Conservation (phyloP, 2,113 vertebrate species). For the Tetraodon nigroviridis region DNA sequence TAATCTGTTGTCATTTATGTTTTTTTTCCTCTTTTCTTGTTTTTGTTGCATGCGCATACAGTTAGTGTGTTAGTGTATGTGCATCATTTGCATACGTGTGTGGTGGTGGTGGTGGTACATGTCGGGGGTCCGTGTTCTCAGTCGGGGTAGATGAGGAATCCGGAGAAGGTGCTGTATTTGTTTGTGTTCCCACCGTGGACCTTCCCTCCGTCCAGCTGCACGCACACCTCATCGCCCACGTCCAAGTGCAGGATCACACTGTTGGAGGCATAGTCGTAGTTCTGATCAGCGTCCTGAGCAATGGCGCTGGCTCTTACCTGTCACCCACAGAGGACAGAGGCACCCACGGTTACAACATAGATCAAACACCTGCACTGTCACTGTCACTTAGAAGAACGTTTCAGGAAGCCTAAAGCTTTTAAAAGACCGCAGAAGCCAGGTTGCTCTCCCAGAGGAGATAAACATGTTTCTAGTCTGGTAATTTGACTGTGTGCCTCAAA, state of each 20-base stretch:
- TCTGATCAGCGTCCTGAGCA: slow-evolving; percentile 83
- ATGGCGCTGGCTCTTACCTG: slow-evolving; percentile 81
- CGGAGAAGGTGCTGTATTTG: slow-evolving; percentile 96
- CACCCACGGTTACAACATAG: slow-evolving; percentile 53
- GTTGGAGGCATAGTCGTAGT: slow-evolving; percentile 94
- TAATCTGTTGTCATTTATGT: slow-evolving; percentile 1
- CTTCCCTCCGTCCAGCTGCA: slow-evolving; percentile 93
- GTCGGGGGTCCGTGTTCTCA: slow-evolving; percentile 54
- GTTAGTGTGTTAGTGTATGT: slow-evolving; percentile 8
- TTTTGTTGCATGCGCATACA: slow-evolving; percentile 27
- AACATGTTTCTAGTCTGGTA: no score
- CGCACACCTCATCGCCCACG: slow-evolving; percentile 91
- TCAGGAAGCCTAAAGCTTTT: slow-evolving; percentile 10
- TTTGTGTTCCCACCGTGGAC: slow-evolving; percentile 94
- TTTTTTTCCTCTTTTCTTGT: slow-evolving; percentile 18
- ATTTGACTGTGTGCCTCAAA: no score
- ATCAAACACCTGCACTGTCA: slow-evolving; percentile 37
- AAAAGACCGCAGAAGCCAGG: background rate
- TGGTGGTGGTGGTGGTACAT: slow-evolving; percentile 23
- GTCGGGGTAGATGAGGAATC: slow-evolving; percentile 93
- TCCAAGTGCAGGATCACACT: slow-evolving; percentile 92
- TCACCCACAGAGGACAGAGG: slow-evolving; percentile 42
- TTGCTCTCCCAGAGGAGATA: no score
- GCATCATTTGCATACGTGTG: slow-evolving; percentile 14
- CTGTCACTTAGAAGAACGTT: slow-evolving; percentile 7